Evolutionary conservation across 2,888 invertebrate species (phyloP), one percentile per base, ranked within the genome.

Genomic region (Criorhina ranunculi): DNA sequence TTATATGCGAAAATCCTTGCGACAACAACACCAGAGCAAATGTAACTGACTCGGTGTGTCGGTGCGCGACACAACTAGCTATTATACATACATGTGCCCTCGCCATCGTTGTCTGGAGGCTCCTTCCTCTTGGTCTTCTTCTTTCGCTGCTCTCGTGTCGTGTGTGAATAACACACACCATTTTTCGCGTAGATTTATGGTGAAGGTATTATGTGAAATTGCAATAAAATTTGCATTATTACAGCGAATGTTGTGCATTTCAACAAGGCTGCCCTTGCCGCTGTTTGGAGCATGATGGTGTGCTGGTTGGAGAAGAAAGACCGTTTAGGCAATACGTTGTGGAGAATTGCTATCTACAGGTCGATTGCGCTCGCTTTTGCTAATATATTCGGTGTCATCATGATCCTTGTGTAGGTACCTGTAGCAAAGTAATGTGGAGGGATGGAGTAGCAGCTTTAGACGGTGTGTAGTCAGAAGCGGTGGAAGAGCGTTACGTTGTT

Each of bases 151-250:
- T 76, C 59, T 80, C 80, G 66, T 85, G 85, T 85, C 80, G 76
- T 85, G 80, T 76, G 75, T 80, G 85, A 85, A 85, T 76, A 85
- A 85, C 80, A 85, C 85, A 85, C 80, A 80, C 80, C 75, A 85
- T 80, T 85, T 83, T 85, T 80, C 80, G 79, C 75, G 44, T 42
- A 85, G 85, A 85, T 85, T 85, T 85, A 85, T 85, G 80, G 85
- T 40, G 75, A 42, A 64, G 80, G 79, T 79, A 75, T 79, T 85
- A 75, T 79, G 79, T 55, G 85, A 85, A 85, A 85, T 79, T 79
- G 85, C 85, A 85, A 85, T 85, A 85, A 85, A 85, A 85, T 85
- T 85, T 85, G 80, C 85, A 80, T 85, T 85, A 85, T 80, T 85
- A 80, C 75, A 80, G 60, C 70, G 80, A 85, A 80, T 85, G 85